phyloP scores from a whole-genome alignment of 30 jellyfish, hydroid and myxozoan genomes.

The Aurelia coerulea region DNA sequence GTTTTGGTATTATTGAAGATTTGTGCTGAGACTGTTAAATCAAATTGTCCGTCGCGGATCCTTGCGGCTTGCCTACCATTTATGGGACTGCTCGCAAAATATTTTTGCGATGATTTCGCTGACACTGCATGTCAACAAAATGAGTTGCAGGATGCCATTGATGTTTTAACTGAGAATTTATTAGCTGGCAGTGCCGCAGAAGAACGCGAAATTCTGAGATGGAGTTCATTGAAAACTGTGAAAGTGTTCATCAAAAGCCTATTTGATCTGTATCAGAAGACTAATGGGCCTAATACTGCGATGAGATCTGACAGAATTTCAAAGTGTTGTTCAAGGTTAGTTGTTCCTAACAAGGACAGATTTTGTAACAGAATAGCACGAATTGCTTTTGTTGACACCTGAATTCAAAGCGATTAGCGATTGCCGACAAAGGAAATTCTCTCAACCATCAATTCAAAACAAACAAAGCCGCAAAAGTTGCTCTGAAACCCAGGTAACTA shows the following conservation, averaged over 20 bases:
- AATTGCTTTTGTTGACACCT: too few species aligned
- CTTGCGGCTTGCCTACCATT: constrained; percentile 26
- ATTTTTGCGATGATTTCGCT: not conserved
- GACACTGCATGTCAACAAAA: not conserved
- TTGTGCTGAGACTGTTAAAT: too few species aligned
- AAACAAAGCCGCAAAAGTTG: too few species aligned
- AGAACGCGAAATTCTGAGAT: constrained; percentile 49
- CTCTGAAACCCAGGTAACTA: too few species aligned
- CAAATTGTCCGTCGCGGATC: not conserved
- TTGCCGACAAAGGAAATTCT: too few species aligned
- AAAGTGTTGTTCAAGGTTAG: not conserved
- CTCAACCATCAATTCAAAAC: too few species aligned
- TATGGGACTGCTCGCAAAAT: not conserved
- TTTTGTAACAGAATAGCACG: too few species aligned
- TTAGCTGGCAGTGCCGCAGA: constrained; percentile 12
- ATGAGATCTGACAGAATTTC: constrained; percentile 19
- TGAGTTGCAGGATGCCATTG: not conserved
- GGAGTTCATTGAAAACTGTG: constrained; percentile 30
- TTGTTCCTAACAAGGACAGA: not conserved
- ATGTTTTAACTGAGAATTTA: constrained; percentile 21
- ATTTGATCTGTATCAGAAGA: not conserved
- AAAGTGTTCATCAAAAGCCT: not conserved
- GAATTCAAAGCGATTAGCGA: too few species aligned
- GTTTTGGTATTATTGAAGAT: not conserved
- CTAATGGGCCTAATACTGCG: not conserved